phyloP scores from a whole-genome alignment of 2,113 vertebrate species.

The Lophura nycthemera region DNA sequence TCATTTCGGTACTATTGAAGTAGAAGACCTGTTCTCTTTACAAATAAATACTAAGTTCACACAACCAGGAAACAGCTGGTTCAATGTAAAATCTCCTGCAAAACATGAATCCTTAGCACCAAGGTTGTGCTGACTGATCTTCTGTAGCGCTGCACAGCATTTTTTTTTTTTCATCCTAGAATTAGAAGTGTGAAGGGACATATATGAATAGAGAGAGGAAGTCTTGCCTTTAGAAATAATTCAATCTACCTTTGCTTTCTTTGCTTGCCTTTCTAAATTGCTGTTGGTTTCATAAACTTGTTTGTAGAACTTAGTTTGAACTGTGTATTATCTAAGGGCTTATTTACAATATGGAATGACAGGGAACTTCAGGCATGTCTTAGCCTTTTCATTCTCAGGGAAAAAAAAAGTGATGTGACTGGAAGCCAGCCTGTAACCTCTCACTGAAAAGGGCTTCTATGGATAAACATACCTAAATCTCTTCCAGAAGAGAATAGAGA shows the following conservation, averaged over 20 bases:
- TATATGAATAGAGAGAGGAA: neutral
- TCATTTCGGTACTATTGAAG: neutral
- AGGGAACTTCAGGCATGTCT: neutral
- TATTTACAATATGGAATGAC: neutral
- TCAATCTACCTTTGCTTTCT: neutral
- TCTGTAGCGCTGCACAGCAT: fast-evolving
- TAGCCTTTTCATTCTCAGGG: neutral
- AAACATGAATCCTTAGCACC: neutral
- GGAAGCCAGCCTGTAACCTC: neutral
- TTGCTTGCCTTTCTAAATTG: neutral
- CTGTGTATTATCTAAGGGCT: neutral
- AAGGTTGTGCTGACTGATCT: neutral
- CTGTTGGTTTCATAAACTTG: neutral
- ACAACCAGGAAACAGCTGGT: neutral
- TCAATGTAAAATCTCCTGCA: neutral
- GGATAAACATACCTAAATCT: neutral
- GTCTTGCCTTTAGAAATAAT: neutral
- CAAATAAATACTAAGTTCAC: neutral
- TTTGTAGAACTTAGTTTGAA: neutral
- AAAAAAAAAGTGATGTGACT: neutral
- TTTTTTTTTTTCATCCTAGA: neutral
- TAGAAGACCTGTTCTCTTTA: neutral
- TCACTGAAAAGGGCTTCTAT: neutral
- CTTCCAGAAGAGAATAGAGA: neutral
- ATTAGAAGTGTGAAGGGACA: neutral